A percentile compares a stretch with the other conserved stretches of the same genome.
Conservation (phyloP, 2,888 invertebrate species). For the Synanthedon formicaeformis region DNA sequence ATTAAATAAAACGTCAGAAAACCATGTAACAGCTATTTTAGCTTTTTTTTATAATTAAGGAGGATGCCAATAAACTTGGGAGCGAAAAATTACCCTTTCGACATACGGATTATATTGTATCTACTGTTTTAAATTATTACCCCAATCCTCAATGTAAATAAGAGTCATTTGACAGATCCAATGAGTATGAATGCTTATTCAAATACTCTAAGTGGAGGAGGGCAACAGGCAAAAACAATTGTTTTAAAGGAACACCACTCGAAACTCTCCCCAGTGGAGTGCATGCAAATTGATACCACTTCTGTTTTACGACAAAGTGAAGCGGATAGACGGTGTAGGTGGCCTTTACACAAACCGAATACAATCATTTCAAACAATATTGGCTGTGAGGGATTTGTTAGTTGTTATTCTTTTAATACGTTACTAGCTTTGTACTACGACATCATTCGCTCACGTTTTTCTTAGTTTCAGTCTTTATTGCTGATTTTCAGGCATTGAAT, state of each 20-base stretch:
- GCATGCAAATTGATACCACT: slow-evolving; percentile 62
- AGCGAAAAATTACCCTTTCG: too few species aligned
- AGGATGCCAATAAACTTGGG: too few species aligned
- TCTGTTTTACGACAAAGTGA: slow-evolving; percentile 33
- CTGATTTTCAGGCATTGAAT: too few species aligned
- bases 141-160: neutral
- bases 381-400: neutral
- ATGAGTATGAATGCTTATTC: neutral
- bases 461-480: too few species aligned
- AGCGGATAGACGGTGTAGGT: slow-evolving; percentile 10
- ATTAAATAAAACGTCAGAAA: too few species aligned
- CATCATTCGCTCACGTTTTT: too few species aligned
- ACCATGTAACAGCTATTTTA: too few species aligned
- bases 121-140: too few species aligned
- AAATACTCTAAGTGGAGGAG: slow-evolving; percentile 5
- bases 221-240: slow-evolving; percentile 43
- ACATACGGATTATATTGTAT: too few species aligned
- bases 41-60: too few species aligned
- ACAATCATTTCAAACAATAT: neutral
- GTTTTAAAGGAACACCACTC: slow-evolving; percentile 54
- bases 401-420: too few species aligned
- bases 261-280: slow-evolving; percentile 35
- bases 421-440: too few species aligned
- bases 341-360: neutral
- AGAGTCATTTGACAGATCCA: neutral